These are phyloP conservation scores for Lophotriccus pileatus DNA, from an alignment of 2,797 vertebrate species.

Conservation along the genomic window DNA sequence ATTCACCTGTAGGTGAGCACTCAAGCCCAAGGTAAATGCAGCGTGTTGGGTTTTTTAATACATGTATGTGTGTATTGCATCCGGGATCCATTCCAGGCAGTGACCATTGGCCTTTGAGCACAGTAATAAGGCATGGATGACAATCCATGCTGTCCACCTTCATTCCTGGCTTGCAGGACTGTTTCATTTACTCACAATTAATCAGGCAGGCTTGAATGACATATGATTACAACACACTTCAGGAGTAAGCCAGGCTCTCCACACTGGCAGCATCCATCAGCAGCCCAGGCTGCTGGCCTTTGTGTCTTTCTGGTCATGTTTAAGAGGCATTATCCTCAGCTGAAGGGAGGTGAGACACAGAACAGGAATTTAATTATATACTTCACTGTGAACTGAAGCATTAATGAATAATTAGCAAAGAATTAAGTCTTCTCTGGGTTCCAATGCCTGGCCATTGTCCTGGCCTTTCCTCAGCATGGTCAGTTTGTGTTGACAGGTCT, in stretches of 20 bases:
- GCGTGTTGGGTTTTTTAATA: neutral
- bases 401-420: neutral
- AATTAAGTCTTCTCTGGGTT: neutral
- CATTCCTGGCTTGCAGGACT: rapidly evolving
- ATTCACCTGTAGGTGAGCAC: neutral
- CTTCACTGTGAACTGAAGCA: neutral
- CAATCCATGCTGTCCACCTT: no score
- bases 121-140: neutral
- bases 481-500: neutral
- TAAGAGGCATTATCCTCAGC: neutral
- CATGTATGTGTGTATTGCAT: neutral
- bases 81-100: neutral
- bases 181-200: neutral
- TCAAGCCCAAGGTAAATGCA: neutral
- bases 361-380: neutral
- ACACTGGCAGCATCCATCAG: neutral
- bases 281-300: neutral
- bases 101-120: neutral
- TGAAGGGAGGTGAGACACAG: neutral
- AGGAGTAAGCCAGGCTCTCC: neutral
- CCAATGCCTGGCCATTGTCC: neutral
- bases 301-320: neutral
- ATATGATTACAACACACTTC: rapidly evolving
- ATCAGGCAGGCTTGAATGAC: neutral
- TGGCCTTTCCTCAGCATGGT: neutral